Conservation (phyloP, 1,140 invertebrate species). For the Zaprionus ornatus region DNA sequence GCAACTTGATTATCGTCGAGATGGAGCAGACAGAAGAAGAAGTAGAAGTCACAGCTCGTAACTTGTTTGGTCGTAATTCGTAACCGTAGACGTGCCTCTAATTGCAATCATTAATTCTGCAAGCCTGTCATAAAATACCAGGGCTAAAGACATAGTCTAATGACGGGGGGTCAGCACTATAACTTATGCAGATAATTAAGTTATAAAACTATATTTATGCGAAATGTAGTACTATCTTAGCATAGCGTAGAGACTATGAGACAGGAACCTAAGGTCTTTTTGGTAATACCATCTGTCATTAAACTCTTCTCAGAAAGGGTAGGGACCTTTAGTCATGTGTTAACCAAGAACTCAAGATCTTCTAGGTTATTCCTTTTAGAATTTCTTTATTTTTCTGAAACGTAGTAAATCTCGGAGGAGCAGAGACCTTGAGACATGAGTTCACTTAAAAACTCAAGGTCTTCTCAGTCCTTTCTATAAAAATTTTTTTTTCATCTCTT, state of each 20-base stretch:
- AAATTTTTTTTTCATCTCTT: neutral
- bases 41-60: constrained; percentile 1
- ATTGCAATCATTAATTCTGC: constrained; percentile 63
- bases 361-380: too few species aligned
- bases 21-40: neutral
- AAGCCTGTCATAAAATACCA: constrained; percentile 40
- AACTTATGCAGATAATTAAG: neutral
- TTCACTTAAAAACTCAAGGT: too few species aligned
- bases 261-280: neutral
- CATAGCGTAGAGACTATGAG: neutral
- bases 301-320: too few species aligned
- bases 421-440: too few species aligned
- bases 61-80: constrained; percentile 13
- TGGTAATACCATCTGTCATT: too few species aligned
- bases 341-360: too few species aligned
- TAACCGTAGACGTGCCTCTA: constrained; percentile 45
- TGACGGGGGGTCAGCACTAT: constrained; percentile 1
- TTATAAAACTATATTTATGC: neutral
- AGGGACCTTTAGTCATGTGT: too few species aligned
- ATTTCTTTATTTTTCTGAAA: too few species aligned
- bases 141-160: constrained; percentile 22
- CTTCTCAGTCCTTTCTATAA: too few species aligned
- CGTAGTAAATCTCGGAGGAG: too few species aligned
- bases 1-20: constrained; percentile 71
- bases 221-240: neutral